A percentile compares a stretch with the other conserved stretches of the same genome.
phyloP scores from a whole-genome alignment of 2,113 vertebrate species.

The Mungos mungo region DNA sequence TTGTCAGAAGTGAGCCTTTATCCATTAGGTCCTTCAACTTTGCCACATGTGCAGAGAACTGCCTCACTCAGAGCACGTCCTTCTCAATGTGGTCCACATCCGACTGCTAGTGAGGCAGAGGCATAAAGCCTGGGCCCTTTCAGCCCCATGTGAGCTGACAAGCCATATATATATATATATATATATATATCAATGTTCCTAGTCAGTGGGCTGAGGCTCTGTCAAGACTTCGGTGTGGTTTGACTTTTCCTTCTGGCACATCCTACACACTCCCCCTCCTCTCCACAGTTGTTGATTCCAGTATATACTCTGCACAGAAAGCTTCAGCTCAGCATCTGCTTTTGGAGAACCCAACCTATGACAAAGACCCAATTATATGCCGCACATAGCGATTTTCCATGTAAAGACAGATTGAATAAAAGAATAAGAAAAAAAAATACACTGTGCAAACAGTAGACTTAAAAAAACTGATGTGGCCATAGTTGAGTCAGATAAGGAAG shows the following conservation, averaged over 20 bases:
- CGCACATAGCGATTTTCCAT: neutral
- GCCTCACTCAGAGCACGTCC: neutral
- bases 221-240: no score
- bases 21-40: neutral
- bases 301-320: neutral
- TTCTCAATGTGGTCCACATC: neutral
- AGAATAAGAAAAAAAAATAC: neutral
- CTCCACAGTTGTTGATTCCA: neutral
- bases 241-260: neutral
- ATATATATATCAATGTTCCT: neutral
- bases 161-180: fast-evolving
- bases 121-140: neutral
- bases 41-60: neutral
- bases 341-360: neutral
- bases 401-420: neutral
- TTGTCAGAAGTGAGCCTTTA: neutral
- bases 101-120: neutral
- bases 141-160: neutral
- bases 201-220: neutral
- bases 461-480: neutral
- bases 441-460: neutral
- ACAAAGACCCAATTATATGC: neutral
- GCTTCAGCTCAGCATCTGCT: neutral
- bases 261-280: neutral
- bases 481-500: neutral